phyloP scores from a whole-genome alignment of 53 echinoderm and acorn worm species.

The Hippasteria phrygiana region DNA sequence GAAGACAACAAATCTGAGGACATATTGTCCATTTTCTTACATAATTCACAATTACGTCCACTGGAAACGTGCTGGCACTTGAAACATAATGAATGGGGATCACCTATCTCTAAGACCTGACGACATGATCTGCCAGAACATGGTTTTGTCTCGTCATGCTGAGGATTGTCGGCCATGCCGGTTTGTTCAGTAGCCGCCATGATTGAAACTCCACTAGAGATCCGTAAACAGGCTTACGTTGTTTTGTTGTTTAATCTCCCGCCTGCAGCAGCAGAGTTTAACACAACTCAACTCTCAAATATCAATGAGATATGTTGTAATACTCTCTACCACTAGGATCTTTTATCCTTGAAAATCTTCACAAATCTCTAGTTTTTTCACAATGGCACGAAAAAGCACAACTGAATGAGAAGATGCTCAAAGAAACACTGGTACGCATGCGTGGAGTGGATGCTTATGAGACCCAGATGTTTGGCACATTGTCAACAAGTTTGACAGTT shows the following conservation, averaged over 20 bases:
- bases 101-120: background rate
- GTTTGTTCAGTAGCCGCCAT: background rate
- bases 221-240: background rate
- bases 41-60: background rate
- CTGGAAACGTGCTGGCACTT: background rate
- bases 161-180: background rate
- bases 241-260: background rate
- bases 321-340: too few relatives aligned
- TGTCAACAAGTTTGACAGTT: background rate
- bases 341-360: too few relatives aligned
- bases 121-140: background rate
- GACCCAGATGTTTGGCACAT: too few relatives aligned
- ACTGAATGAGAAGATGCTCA: too few relatives aligned
- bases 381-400: too few relatives aligned
- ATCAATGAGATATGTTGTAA: background rate
- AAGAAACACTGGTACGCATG: too few relatives aligned
- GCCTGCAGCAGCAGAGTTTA: background rate
- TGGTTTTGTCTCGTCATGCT: background rate
- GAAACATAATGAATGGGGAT: background rate
- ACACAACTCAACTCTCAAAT: background rate
- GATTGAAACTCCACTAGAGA: background rate
- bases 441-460: too few relatives aligned
- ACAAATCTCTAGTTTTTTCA: too few relatives aligned
- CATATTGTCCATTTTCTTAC: background rate
- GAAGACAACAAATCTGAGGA: too few relatives aligned